Conservation (phyloP, 2,888 invertebrate species). For the Caprella mutica region DNA sequence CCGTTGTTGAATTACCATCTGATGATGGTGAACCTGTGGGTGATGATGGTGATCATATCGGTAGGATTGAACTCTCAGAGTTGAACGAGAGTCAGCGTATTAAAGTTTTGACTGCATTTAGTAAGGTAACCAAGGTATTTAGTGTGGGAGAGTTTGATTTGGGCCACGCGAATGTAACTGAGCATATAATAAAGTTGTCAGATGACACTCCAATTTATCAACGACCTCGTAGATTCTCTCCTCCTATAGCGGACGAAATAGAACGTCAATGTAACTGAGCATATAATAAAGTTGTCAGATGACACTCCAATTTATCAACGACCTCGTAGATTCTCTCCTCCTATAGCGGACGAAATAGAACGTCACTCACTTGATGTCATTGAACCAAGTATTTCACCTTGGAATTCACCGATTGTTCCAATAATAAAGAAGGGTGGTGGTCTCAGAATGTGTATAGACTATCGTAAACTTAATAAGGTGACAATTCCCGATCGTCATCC, state of each 20-base stretch:
- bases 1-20: too few relatives aligned
- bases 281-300: too few relatives aligned
- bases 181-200: not conserved
- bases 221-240: not conserved
- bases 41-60: too few relatives aligned
- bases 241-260: not conserved
- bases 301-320: too few relatives aligned
- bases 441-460: not conserved
- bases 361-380: not conserved
- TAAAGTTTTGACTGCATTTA: too few relatives aligned
- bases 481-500: not conserved
- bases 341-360: too few relatives aligned
- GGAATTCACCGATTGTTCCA: not conserved
- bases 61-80: too few relatives aligned
- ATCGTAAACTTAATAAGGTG: not conserved
- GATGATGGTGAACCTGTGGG: too few relatives aligned
- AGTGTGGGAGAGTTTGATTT: not conserved
- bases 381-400: not conserved
- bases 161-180: not conserved
- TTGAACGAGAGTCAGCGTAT: too few relatives aligned
- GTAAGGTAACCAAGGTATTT: too few relatives aligned
- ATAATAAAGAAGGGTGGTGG: not conserved
- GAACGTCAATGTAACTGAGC: not conserved
- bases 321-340: too few relatives aligned
- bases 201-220: conserved; percentile 2